Base-by-base conservation (phyloP, 2,888 invertebrate species). In the Drosophila ezoana region DNA sequence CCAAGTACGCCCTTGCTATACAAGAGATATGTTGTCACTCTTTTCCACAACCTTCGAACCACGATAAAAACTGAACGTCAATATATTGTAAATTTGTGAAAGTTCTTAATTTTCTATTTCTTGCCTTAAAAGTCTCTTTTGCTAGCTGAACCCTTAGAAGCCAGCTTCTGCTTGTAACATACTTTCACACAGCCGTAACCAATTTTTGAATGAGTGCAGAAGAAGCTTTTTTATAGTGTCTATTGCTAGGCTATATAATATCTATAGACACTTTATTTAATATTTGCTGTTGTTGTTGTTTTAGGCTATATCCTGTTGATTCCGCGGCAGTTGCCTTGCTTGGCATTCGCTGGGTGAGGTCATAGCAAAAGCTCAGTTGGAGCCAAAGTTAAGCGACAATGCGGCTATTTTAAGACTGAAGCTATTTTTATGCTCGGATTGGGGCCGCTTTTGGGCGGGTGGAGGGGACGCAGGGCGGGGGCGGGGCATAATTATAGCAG, bases 301-400 rank as follows among this genome's bases (percentile, higher is more conserved):
- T 6, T 33, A 20, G 44, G 40, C 1, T 38, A 11, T 65, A 68
- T 78, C 66, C 72, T 78, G 76, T 74, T 68, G 67, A 63, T 61
- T 43, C n/a, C 10, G 41, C 18, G 20, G 14, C 20, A 33, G 41
- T 20, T 18, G 38, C 28, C 2, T 20, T 10, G 14, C 40, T 20
- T 18, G 56, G 40, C 38, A 38, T 37, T 38, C 58, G 38, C 53
- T 52, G 60, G 49, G 69, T 76, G 76, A 76, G 77, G 77, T 76
- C 64, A 69, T 52, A 63, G 38, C 38, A 8, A 40, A 63, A 72
- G 74, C 53, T 51, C 41, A 16, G 14, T 16, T 40, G 16, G 9
- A 62, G 20, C 28, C 64, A 6, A 38, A 18, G 38, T 43, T 45
- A 40, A 48, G 35, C 62, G 41, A 47, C 40, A 56, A 33, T 54